Percentiles rank a stretch among this genome's conserved stretches.
These are phyloP conservation scores for Gortyna flavago DNA, from an alignment of 2,888 invertebrate species.

Conservation along the genomic window DNA sequence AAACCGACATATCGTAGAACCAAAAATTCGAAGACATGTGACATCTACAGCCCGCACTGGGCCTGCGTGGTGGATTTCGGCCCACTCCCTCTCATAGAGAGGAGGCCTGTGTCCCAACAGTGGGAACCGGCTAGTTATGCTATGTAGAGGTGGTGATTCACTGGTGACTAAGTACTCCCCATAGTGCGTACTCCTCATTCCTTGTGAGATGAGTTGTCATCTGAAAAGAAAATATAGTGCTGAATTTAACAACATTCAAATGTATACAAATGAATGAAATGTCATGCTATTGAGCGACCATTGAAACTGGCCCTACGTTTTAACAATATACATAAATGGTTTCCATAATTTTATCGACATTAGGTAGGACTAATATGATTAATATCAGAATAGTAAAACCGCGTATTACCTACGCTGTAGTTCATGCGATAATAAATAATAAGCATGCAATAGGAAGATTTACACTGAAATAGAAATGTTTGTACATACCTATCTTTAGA, in stretches of 20 bases:
- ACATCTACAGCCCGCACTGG: no score
- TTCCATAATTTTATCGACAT: background rate
- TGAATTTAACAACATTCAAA: background rate
- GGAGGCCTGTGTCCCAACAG: background rate
- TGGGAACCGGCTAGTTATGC: no score
- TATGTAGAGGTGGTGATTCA: background rate
- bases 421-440: slow-evolving; percentile 6
- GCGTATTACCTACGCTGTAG: no score
- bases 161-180: background rate
- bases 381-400: no score
- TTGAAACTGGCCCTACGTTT: background rate
- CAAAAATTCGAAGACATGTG: no score
- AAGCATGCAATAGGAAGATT: slow-evolving; percentile 18
- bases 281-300: no score
- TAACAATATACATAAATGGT: slow-evolving; percentile 2
- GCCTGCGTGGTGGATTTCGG: background rate
- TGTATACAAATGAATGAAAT: background rate
- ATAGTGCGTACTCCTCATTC: background rate
- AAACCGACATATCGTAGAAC: no score
- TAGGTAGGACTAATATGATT: no score
- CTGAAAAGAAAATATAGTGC: background rate
- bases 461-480: background rate
- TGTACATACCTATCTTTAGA: background rate
- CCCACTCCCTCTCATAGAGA: background rate
- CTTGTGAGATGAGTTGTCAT: slow-evolving; percentile 10